These are phyloP conservation scores for Zeuzera pyrina DNA, from an alignment of 2,888 invertebrate species.

Conservation along the genomic window DNA sequence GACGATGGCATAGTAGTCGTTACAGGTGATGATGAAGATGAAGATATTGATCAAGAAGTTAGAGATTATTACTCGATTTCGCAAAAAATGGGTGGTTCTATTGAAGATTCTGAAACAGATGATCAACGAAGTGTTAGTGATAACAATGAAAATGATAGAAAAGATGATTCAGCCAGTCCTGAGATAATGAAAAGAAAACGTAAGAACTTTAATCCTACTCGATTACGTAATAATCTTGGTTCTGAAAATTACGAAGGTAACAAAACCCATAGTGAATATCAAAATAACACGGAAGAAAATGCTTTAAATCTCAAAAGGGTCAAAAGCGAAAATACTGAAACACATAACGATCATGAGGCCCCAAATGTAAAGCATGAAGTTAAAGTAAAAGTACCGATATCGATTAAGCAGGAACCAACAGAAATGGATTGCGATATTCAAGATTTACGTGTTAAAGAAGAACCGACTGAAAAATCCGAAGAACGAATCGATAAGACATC, in stretches of 20 bases:
- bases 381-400: too few species aligned
- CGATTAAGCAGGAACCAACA: slow-evolving; percentile 39
- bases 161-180: slow-evolving; percentile 65
- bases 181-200: slow-evolving; percentile 86
- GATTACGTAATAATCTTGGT: slow-evolving; percentile 73
- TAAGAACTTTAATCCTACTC: slow-evolving; percentile 90
- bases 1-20: slow-evolving; percentile 86
- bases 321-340: slow-evolving; percentile 37
- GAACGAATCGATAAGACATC: slow-evolving; percentile 27
- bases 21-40: slow-evolving; percentile 83
- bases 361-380: slow-evolving; percentile 48
- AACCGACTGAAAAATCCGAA: slow-evolving; percentile 45
- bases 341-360: slow-evolving; percentile 20
- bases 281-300: slow-evolving; percentile 32
- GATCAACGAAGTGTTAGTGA: slow-evolving; percentile 60
- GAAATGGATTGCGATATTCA: slow-evolving; percentile 37
- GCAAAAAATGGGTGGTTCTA: slow-evolving; percentile 51
- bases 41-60: slow-evolving; percentile 73
- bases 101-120: slow-evolving; percentile 59
- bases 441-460: slow-evolving; percentile 54
- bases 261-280: slow-evolving; percentile 28
- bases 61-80: slow-evolving; percentile 56
- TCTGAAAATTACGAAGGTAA: slow-evolving; percentile 27
- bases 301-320: slow-evolving; percentile 49
- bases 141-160: slow-evolving; percentile 45